Evolutionary conservation across 2,113 vertebrate genomes (phyloP), one percentile per base, ranked within the genome.

Genomic region (Rallus limicola): DNA sequence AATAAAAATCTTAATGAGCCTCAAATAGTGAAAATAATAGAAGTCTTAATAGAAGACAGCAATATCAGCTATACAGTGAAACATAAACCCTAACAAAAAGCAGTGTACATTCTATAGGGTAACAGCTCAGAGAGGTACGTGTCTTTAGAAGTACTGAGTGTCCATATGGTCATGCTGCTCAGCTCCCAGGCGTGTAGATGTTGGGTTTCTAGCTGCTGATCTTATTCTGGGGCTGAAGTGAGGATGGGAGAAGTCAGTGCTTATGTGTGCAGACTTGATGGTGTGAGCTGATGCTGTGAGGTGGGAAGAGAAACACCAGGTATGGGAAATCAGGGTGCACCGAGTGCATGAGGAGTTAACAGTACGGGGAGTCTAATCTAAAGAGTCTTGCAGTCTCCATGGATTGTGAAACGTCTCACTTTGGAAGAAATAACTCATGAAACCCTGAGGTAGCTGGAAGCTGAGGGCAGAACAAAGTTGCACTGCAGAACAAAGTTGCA

Each of bases 21-120:
- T 69, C 68, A 86, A 44, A 81, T 28, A 44, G 29, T 65, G 58
- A 77, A 92, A 93, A 95, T 64, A 76, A 82, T 88, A 91, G 80
- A 86, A 95, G 59, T 74, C n/a, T 78, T 77, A 78, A 86, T 40
- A 86, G 80, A 80, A 91, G 52, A 16, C 44, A 86, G 48, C 33
- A 64, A 69, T 79, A 60, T 5, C 23, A 90, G 52, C 34, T 84
- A 91, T 84, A 71, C 25, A 59, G 44, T 58, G 79, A 50, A 80
- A 90, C 88, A 91, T 70, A 80, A 95, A 81, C 36, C 31, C 20
- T 76, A 50, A 25, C 1, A 4, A 67, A 77, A 63, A 63, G 12
- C 42, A 64, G 13, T 12, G 21, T 38, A 16, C 25, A 1, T 58
- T 94, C 75, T 75, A 60, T 26, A 52, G 77, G 36, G n/a, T 80